Percentiles rank a stretch among this genome's conserved stretches.
phyloP scores from a whole-genome alignment of 2,888 invertebrate species.

The Portevinia maculata region DNA sequence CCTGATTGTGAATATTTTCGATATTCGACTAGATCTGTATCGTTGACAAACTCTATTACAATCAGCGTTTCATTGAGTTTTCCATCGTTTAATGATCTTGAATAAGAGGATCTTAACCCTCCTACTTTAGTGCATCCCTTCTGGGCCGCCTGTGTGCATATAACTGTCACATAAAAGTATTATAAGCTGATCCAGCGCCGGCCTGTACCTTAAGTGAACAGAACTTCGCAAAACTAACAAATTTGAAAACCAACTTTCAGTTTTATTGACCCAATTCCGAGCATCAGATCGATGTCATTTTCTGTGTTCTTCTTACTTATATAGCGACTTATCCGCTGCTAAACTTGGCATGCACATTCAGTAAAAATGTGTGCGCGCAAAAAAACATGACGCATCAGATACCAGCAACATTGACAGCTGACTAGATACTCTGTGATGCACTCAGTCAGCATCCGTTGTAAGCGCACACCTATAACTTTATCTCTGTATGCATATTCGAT shows the following conservation, averaged over 20 bases:
- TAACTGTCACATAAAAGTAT: too few species aligned
- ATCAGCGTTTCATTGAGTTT: too few species aligned
- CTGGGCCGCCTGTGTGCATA: too few species aligned
- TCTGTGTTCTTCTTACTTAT: slow-evolving; percentile 26
- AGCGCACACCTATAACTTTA: slow-evolving; percentile 18
- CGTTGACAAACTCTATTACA: too few species aligned
- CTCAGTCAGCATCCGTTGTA: slow-evolving; percentile 69
- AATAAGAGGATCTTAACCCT: too few species aligned
- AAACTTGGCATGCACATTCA: slow-evolving; percentile 46
- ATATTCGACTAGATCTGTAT: too few species aligned
- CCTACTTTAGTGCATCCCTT: too few species aligned
- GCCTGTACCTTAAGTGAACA: too few species aligned
- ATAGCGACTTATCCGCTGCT: slow-evolving; percentile 36
- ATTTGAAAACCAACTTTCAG: slow-evolving; percentile 45
- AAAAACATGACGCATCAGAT: slow-evolving; percentile 66
- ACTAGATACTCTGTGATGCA: slow-evolving; percentile 52
- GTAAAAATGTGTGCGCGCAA: slow-evolving; percentile 56
- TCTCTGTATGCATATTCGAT: slow-evolving; percentile 15
- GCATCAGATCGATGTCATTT: slow-evolving; percentile 37
- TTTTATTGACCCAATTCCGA: slow-evolving; percentile 64
- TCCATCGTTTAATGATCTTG: too few species aligned
- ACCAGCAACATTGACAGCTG: slow-evolving; percentile 62
- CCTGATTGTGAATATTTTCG: too few species aligned
- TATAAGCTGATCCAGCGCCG: neutral
- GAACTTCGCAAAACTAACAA: neutral